Percentiles rank a stretch among this genome's conserved stretches.
Conservation (phyloP, 2,888 invertebrate species). For the Lepidonotus clava region DNA sequence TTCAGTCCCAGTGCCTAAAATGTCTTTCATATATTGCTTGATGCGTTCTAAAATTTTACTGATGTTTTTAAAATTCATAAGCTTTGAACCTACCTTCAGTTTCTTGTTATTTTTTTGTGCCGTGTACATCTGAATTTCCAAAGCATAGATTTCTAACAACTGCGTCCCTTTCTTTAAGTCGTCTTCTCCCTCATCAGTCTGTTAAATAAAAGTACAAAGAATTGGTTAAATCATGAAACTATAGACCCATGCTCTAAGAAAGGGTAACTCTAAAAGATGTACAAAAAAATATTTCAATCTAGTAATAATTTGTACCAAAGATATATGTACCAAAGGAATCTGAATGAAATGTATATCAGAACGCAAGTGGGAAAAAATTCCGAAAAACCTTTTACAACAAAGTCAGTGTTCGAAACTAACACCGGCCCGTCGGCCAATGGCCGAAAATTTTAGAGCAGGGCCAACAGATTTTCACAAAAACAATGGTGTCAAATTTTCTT, state of each 20-base stretch:
- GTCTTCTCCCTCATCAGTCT: conserved; percentile 98
- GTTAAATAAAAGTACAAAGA: conserved; percentile 55
- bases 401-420: too few species aligned
- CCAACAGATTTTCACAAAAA: too few species aligned
- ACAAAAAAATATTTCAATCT: background rate
- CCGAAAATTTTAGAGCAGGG: too few species aligned
- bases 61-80: background rate
- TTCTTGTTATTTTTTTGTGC: conserved; percentile 99
- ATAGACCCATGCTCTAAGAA: background rate
- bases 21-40: background rate
- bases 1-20: too few species aligned
- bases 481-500: too few species aligned
- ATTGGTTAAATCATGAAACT: too few species aligned
- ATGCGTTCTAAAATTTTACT: background rate
- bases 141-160: conserved; percentile 97
- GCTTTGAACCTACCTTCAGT: conserved; percentile 81
- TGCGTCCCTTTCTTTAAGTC: conserved; percentile 98
- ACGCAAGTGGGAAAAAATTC: background rate
- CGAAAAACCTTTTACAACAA: too few species aligned
- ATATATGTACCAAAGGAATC: background rate
- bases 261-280: background rate
- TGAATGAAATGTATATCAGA: background rate
- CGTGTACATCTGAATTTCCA: conserved; percentile 99
- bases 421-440: too few species aligned
- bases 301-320: background rate